Percentiles rank a stretch among this genome's conserved stretches.
Conservation (phyloP, 2,888 invertebrate genomes). For the Morpho deidamia region DNA sequence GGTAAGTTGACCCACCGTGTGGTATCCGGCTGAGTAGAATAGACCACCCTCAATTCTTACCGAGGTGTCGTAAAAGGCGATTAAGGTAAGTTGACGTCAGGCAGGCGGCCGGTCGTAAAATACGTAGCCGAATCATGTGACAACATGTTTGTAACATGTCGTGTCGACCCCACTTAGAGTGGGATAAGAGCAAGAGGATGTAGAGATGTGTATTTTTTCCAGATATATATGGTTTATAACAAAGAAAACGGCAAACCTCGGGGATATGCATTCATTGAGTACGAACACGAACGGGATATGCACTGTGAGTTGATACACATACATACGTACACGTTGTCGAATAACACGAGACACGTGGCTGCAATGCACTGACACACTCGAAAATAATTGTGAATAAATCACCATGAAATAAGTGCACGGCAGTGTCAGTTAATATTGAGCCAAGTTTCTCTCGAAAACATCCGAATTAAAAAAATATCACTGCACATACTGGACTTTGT, state of each 20-base stretch:
- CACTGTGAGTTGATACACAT: slow-evolving; percentile 91
- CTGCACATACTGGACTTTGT: background rate
- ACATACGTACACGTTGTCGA: background rate
- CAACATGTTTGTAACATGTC: too few relatives aligned
- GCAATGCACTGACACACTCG: background rate
- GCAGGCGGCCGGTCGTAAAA: too few relatives aligned
- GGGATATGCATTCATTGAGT: slow-evolving; percentile 99
- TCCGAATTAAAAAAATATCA: background rate
- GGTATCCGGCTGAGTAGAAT: too few relatives aligned
- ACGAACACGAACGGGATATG: slow-evolving; percentile 99
- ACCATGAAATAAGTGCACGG: background rate
- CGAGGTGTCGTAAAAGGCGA: too few relatives aligned
- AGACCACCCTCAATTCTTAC: too few relatives aligned
- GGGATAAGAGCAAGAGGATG: too few relatives aligned
- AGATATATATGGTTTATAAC: slow-evolving; percentile 94
- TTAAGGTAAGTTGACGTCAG: too few relatives aligned
- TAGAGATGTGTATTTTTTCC: slow-evolving; percentile 32
- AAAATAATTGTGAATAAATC: background rate
- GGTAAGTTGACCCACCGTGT: too few relatives aligned
- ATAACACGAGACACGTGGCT: slow-evolving; percentile 2
- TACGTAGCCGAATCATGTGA: too few relatives aligned
- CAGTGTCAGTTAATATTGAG: background rate
- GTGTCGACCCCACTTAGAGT: too few relatives aligned
- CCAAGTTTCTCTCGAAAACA: background rate
- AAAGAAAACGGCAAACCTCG: slow-evolving; percentile 94